Evolutionary conservation across 2,113 vertebrate genomes (phyloP).

Genomic region (Cranoglanis bouderius): DNA sequence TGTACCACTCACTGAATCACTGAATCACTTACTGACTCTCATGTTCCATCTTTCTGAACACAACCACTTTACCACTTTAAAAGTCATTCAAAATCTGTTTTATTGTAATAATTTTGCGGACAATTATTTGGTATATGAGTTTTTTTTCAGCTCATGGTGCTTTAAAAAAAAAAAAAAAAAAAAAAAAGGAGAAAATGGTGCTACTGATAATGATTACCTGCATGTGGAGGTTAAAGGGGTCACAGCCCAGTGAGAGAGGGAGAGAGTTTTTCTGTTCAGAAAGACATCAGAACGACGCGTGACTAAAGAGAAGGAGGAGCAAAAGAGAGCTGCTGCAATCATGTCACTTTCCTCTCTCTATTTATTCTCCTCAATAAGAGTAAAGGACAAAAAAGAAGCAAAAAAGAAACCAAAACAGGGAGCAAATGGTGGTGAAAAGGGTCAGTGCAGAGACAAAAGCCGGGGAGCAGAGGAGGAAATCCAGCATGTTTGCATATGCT

Average conservation of each 20-base stretch:
- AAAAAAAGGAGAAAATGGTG: background rate
- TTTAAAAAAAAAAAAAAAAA: background rate
- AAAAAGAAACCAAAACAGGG: slow-evolving; percentile 5
- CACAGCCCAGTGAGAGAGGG: background rate
- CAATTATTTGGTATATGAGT: background rate
- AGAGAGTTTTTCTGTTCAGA: background rate
- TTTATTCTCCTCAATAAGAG: slow-evolving; percentile 50
- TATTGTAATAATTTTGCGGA: background rate
- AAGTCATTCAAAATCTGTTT: background rate
- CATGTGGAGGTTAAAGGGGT: slow-evolving; percentile 36
- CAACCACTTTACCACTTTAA: background rate
- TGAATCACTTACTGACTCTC: background rate
- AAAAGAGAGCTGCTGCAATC: slow-evolving; percentile 21
- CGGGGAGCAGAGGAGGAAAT: slow-evolving; percentile 49
- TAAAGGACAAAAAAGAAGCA: slow-evolving; percentile 24
- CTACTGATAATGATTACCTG: slow-evolving; percentile 36
- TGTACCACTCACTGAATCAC: background rate
- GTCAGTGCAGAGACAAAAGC: slow-evolving; percentile 41
- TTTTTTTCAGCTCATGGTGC: background rate
- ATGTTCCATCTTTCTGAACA: background rate
- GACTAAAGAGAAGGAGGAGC: slow-evolving; percentile 32
- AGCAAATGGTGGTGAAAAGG: slow-evolving; percentile 37
- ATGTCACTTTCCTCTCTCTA: slow-evolving; percentile 54
- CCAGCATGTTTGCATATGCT: slow-evolving; percentile 51
- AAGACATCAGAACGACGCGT: slow-evolving; percentile 30